Evolutionary conservation across 2,888 invertebrate species (phyloP).

Genomic region (Microplitis manilae): DNA sequence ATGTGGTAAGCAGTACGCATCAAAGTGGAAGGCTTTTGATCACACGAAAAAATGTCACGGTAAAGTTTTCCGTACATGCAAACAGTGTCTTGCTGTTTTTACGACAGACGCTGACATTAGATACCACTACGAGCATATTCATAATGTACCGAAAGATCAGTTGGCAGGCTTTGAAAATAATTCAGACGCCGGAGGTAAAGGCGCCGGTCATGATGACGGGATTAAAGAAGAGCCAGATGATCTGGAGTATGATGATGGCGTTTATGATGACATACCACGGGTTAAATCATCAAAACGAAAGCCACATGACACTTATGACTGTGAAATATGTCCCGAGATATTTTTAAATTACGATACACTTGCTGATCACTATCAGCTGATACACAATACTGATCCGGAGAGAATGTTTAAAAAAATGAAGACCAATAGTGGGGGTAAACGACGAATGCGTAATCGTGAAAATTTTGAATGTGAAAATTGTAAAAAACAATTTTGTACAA

Average conservation of each 20-base stretch:
- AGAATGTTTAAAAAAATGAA: constrained; percentile 61
- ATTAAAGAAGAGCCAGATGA: constrained; percentile 69
- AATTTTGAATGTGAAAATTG: constrained; percentile 68
- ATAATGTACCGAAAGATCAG: constrained; percentile 69
- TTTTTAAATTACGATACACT: constrained; percentile 64
- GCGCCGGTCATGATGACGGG: constrained; percentile 56
- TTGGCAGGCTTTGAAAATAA: constrained; percentile 64
- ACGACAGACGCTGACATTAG: constrained; percentile 73
- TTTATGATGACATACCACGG: constrained; percentile 54
- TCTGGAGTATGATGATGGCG: constrained; percentile 61
- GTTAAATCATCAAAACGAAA: constrained; percentile 59
- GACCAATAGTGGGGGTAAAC: constrained; percentile 43
- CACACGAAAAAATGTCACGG: constrained; percentile 77
- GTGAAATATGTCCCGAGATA: constrained; percentile 68
- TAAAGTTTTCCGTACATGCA: constrained; percentile 75
- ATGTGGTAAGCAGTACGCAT: constrained; percentile 76
- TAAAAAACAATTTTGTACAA: constrained; percentile 65
- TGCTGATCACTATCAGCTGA: constrained; percentile 65
- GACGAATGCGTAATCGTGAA: constrained; percentile 55
- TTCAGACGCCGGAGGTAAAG: constrained; percentile 56
- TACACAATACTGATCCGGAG: constrained; percentile 66
- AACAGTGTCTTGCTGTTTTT: constrained; percentile 76
- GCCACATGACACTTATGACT: constrained; percentile 63
- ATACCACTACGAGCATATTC: constrained; percentile 71
- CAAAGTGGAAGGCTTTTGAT: constrained; percentile 76